Conservation (phyloP, 2,888 invertebrate genomes). For the Erebia palarica region DNA sequence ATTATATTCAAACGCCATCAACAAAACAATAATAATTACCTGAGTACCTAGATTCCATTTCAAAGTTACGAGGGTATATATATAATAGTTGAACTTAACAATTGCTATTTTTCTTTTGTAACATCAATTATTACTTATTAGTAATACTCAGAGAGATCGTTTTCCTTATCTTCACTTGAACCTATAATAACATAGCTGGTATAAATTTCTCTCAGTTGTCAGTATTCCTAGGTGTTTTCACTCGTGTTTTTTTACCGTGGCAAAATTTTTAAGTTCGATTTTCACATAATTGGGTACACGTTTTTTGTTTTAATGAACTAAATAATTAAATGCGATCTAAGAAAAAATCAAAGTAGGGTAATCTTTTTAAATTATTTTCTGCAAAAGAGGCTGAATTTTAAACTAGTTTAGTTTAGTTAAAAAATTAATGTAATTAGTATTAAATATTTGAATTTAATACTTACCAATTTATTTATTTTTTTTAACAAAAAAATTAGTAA, state of each 20-base stretch:
- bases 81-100: conserved; percentile 21
- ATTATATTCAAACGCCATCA: background rate
- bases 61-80: conserved; percentile 27
- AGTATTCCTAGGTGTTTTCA: background rate
- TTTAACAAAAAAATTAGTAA: no score
- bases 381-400: no score
- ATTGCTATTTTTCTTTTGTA: conserved; percentile 34
- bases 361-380: background rate
- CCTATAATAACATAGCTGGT: conserved; percentile 30
- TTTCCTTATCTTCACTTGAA: conserved; percentile 29
- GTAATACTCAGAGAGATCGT: conserved; percentile 8
- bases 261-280: background rate
- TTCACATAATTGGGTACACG: no score
- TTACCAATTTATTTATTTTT: no score
- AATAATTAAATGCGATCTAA: background rate
- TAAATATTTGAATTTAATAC: no score
- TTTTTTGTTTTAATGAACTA: background rate
- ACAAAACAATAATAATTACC: background rate
- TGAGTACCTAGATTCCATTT: conserved; percentile 7
- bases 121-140: conserved; percentile 22
- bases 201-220: conserved; percentile 9
- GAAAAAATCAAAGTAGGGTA: background rate
- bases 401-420: no score
- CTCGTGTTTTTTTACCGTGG: background rate
- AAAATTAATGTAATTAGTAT: no score